These are phyloP conservation scores for Tetramorium simillimum DNA, from an alignment of 1,140 invertebrate species.

Conservation along the genomic window DNA sequence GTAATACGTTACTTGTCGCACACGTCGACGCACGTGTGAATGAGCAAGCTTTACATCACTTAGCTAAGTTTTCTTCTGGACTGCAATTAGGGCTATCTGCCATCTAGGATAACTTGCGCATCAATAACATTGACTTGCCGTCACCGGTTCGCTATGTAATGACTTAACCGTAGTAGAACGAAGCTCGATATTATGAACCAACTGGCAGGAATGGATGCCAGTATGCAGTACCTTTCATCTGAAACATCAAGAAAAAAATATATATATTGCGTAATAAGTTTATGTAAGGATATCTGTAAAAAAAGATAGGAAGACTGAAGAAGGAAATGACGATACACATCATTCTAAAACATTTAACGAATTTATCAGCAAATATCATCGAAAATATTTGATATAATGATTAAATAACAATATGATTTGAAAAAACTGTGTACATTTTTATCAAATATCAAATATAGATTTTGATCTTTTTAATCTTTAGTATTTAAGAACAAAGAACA, in stretches of 20 bases:
- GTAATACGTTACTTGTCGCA: not conserved
- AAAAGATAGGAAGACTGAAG: not conserved
- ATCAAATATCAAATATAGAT: not conserved
- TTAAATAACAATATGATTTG: not conserved
- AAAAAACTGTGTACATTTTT: not conserved
- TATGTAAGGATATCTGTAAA: not conserved
- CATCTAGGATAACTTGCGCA: constrained; percentile 43
- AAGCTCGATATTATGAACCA: constrained; percentile 89
- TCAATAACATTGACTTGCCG: constrained; percentile 48
- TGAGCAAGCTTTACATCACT: not conserved
- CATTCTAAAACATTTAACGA: not conserved
- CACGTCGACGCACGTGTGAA: not conserved
- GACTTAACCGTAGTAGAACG: constrained; percentile 86
- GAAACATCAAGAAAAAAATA: constrained; percentile 80
- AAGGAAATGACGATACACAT: not conserved
- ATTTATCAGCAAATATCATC: not conserved
- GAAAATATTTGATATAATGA: not conserved
- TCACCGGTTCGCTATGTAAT: constrained; percentile 81
- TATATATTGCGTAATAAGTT: not conserved
- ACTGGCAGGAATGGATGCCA: constrained; percentile 90
- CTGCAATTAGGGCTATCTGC: constrained; percentile 62
- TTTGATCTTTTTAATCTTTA: not conserved
- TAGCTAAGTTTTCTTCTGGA: constrained; percentile 32
- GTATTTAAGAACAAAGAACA: not conserved
- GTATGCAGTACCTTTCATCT: constrained; percentile 90